phyloP scores from a whole-genome alignment of 1,140 invertebrate genomes.

The Frieseomelitta varia region DNA sequence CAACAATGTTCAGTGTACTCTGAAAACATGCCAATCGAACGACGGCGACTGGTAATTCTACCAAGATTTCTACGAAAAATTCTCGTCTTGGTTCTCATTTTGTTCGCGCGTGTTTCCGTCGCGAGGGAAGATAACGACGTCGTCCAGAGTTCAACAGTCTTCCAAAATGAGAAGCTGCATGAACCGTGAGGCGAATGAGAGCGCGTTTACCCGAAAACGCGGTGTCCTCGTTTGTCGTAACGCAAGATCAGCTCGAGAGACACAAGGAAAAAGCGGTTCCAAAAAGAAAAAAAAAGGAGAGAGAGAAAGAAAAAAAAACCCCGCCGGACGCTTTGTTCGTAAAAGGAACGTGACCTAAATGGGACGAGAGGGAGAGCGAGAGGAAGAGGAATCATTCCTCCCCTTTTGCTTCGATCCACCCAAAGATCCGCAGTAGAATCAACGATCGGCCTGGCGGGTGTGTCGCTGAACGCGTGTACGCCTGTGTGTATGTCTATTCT shows the following conservation, averaged over 20 bases:
- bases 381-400: constrained; percentile 23
- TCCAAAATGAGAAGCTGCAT: neutral
- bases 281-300: neutral
- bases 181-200: no score
- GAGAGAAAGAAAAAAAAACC: neutral
- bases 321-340: constrained; percentile 16
- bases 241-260: neutral
- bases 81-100: neutral
- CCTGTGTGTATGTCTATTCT: neutral
- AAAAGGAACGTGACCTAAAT: constrained; percentile 31
- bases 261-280: neutral
- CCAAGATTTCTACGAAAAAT: neutral
- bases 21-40: neutral
- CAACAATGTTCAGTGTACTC: neutral
- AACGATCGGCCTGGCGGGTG: constrained; percentile 44
- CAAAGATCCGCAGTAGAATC: constrained; percentile 46
- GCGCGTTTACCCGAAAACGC: no score
- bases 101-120: neutral
- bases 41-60: neutral
- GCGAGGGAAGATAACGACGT: no score
- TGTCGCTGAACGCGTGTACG: constrained; percentile 20
- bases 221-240: constrained; percentile 1
- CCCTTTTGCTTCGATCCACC: constrained; percentile 32
- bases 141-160: neutral
- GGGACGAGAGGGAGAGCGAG: constrained; percentile 6